Evolutionary conservation across 2,113 vertebrate species (phyloP).

Genomic region (Albula goreensis): DNA sequence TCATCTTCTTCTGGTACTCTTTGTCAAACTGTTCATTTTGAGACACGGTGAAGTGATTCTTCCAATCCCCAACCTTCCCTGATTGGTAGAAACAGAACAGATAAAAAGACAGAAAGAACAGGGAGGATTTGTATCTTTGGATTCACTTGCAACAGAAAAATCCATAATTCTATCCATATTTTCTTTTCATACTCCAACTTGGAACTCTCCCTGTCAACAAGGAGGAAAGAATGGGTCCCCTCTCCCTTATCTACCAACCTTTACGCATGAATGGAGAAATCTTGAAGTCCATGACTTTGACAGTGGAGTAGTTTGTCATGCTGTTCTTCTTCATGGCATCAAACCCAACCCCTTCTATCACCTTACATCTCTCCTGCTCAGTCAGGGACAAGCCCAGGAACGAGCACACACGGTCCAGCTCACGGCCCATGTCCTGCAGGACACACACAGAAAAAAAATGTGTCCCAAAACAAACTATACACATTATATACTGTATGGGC

Average conservation of each 20-base stretch:
- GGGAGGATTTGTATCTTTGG: too few relatives aligned
- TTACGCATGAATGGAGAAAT: slow-evolving; percentile 72
- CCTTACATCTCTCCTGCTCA: slow-evolving; percentile 49
- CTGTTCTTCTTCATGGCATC: slow-evolving; percentile 74
- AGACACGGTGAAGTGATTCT: slow-evolving; percentile 61
- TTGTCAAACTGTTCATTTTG: slow-evolving; percentile 67
- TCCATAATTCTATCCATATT: too few relatives aligned
- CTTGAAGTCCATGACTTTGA: slow-evolving; percentile 47
- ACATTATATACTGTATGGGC: neutral
- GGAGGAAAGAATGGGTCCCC: neutral
- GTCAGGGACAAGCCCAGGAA: slow-evolving; percentile 69
- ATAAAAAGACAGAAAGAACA: neutral
- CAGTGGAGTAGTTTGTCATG: slow-evolving; percentile 63
- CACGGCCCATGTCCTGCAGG: slow-evolving; percentile 56
- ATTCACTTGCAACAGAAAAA: too few relatives aligned
- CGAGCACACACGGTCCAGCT: slow-evolving; percentile 64
- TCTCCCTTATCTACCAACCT: slow-evolving; percentile 50
- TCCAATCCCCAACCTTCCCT: slow-evolving; percentile 55
- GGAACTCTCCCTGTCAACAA: neutral
- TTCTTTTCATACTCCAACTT: too few relatives aligned
- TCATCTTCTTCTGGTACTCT: slow-evolving; percentile 31
- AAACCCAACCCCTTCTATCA: slow-evolving; percentile 66
- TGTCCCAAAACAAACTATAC: neutral
- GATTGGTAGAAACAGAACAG: neutral
- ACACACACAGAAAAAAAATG: neutral